phyloP scores from a whole-genome alignment of 2,113 vertebrate species.

The Anser cygnoides region DNA sequence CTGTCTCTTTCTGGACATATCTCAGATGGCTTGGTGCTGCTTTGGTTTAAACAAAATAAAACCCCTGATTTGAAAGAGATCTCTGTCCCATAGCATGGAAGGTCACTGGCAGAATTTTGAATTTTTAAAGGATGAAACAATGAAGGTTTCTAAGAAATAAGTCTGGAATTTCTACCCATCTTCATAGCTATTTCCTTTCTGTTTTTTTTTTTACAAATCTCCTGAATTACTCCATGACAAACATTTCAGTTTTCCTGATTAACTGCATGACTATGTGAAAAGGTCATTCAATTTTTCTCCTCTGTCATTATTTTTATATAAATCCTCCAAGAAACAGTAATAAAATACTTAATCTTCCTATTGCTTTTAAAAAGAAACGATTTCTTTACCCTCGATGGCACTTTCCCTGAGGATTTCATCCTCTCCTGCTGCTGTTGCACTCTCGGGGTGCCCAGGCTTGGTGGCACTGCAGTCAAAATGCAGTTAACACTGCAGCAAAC shows the following conservation, averaged over 20 bases:
- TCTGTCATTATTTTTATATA: background rate
- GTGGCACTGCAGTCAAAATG: background rate
- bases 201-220: background rate
- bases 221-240: background rate
- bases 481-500: background rate
- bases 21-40: background rate
- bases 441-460: background rate
- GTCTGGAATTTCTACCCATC: background rate
- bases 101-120: background rate
- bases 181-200: background rate
- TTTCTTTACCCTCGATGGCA: background rate
- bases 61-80: background rate
- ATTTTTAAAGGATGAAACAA: background rate
- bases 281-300: background rate
- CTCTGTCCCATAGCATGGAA: background rate
- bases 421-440: background rate
- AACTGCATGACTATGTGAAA: background rate
- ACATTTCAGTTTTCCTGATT: background rate
- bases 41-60: background rate
- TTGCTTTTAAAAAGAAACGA: background rate
- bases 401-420: background rate
- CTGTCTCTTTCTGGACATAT: background rate
- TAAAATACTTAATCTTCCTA: background rate
- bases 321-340: background rate
- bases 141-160: background rate